A percentile compares a stretch with the other conserved stretches of the same genome.
phyloP scores from a whole-genome alignment of 2,888 invertebrate genomes.

The Abrostola tripartita region DNA sequence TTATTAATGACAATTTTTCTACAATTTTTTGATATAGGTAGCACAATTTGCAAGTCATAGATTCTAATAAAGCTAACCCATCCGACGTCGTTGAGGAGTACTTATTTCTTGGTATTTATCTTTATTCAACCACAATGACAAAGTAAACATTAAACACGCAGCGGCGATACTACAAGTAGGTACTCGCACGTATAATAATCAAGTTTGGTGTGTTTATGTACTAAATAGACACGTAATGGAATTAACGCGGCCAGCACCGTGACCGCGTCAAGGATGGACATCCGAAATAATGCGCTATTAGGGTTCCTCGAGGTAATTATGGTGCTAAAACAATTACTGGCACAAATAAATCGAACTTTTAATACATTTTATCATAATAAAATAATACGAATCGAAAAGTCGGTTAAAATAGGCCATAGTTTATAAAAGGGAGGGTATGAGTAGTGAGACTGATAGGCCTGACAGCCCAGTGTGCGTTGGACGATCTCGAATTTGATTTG shows the following conservation, averaged over 20 bases:
- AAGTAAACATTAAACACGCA: constrained; percentile 2
- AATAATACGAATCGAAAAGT: too few relatives aligned
- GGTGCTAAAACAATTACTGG: too few relatives aligned
- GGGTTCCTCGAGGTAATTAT: constrained; percentile 27
- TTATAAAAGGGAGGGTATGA: too few relatives aligned
- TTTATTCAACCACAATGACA: constrained; percentile 16
- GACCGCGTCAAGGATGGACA: constrained; percentile 57
- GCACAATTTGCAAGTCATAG: background rate
- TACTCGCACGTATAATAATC: constrained; percentile 8
- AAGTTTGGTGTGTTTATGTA: constrained; percentile 27
- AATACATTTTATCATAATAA: too few relatives aligned
- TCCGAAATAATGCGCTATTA: constrained; percentile 48
- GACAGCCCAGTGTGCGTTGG: too few relatives aligned
- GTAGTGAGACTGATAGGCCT: too few relatives aligned
- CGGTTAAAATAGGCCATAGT: too few relatives aligned
- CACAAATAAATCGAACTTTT: too few relatives aligned
- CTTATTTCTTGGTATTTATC: constrained; percentile 1
- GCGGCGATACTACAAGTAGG: constrained; percentile 9
- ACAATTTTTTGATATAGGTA: background rate
- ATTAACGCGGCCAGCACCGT: constrained; percentile 54
- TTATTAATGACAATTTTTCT: background rate
- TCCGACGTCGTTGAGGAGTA: background rate
- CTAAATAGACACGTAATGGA: constrained; percentile 35
- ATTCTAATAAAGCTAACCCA: background rate
- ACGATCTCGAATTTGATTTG: too few relatives aligned